Conservation (phyloP, 2,888 invertebrate genomes). For the Melanotus villosus region DNA sequence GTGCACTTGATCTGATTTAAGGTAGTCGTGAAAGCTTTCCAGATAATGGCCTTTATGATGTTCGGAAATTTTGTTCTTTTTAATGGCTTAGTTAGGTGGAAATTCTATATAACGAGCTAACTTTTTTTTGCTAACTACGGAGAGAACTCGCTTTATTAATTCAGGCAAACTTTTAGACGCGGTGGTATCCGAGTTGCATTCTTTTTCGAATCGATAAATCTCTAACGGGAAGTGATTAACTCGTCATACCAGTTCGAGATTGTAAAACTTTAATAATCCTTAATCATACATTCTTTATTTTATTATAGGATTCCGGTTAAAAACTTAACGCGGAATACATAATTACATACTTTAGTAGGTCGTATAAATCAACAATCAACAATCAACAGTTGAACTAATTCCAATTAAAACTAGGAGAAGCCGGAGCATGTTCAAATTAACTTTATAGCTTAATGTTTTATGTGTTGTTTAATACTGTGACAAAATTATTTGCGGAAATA, state of each 20-base stretch:
- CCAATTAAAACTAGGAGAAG: background rate
- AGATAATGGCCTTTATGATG: slow-evolving; percentile 15
- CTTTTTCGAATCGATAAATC: background rate
- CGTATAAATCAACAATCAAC: background rate
- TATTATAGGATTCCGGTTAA: no score
- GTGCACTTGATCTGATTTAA: slow-evolving; percentile 23
- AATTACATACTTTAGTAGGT: no score
- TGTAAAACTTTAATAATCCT: no score
- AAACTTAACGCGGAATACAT: no score
- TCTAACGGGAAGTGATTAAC: background rate
- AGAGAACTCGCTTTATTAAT: no score
- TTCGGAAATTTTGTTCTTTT: background rate
- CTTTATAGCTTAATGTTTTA: slow-evolving; percentile 10
- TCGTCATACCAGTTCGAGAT: background rate
- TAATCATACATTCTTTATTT: no score
- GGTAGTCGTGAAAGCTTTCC: slow-evolving; percentile 17
- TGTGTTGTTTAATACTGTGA: no score
- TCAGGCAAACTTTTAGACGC: no score
- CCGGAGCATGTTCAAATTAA: background rate
- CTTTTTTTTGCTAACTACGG: background rate
- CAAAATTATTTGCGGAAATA: no score
- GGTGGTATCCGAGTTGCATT: background rate
- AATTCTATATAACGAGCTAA: background rate
- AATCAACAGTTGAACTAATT: slow-evolving; percentile 6
- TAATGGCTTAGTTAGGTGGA: background rate